Percentiles rank a stretch among this genome's conserved stretches.
Conservation (phyloP, 2,888 invertebrate genomes). For the Agrochola lota region DNA sequence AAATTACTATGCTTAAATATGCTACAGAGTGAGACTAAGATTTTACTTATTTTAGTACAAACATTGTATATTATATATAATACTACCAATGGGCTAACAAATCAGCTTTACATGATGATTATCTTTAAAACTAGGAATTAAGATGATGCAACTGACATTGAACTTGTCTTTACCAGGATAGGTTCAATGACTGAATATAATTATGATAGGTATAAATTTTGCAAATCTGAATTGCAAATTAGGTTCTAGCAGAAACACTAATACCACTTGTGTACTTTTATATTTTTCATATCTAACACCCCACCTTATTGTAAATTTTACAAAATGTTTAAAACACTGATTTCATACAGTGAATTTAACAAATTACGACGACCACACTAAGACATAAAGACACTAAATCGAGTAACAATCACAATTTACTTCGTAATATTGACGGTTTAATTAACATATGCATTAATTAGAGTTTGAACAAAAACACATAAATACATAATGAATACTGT, state of each 20-base stretch:
- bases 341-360: slow-evolving; percentile 4
- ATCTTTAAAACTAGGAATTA: background rate
- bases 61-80: background rate
- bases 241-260: background rate
- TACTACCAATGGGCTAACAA: background rate
- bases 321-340: slow-evolving; percentile 6
- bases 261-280: background rate
- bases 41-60: background rate
- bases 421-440: slow-evolving; percentile 17
- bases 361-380: background rate
- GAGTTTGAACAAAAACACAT: slow-evolving; percentile 25
- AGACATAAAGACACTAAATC: slow-evolving; percentile 11
- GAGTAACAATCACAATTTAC: slow-evolving; percentile 4
- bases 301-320: background rate
- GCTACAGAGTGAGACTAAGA: no score
- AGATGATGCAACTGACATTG: background rate
- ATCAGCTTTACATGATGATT: background rate
- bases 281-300: background rate
- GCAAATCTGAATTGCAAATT: slow-evolving; percentile 2
- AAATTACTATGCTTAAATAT: background rate
- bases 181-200: slow-evolving; percentile 7
- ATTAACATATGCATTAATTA: slow-evolving; percentile 50
- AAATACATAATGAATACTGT: slow-evolving; percentile 28
- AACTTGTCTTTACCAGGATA: background rate
- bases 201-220: background rate